Evolutionary conservation across 1,140 invertebrate genomes (phyloP), one percentile per base, ranked within the genome.

Genomic region (Micrasema minimum): DNA sequence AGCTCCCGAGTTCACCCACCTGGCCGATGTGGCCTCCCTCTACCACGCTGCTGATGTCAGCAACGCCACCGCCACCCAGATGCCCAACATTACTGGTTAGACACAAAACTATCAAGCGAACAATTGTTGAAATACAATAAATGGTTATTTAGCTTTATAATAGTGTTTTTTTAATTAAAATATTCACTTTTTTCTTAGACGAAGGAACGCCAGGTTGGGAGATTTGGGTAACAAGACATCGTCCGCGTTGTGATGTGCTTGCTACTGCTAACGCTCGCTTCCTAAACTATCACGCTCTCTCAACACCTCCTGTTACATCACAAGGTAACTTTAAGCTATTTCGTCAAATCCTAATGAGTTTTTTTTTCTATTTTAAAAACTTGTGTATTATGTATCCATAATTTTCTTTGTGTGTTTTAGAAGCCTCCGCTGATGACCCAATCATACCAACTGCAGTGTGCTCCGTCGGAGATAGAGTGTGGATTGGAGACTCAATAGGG

Each of bases 1-100:
- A 11, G 95, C 95, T 1, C 96, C 96, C 0, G 97, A 99, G 84
- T 97, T 96, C 81, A 92, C 91, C 3, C 93, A 96, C 81, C 81
- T 98, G 31, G 83, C 91, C 35, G 95, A 98, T 82, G 92, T 94
- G 1, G 88, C 93, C 1, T 86, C 89, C 2, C 78, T 92, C 41
- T 87, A 88, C 38, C 88, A 87, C 78, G 84, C 80, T 51, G 87
- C 84, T 50, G 85, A 82, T 79, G 90, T 88, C 31, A 85, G 85
- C 22, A 86, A 81, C 67, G 84, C 85, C 75, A 79, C 37, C 66
- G 74, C 74, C 2, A 75, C 70, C 1, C 70, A 72, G 50, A 61
- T 72, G 43, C 41, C 61, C 20, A 75, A 75, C 26, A 72, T 72
- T 46, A 66, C 74, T 41, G 74, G 74, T 75, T 43, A 20, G 45